A percentile compares a stretch with the other conserved stretches of the same genome.
Evolutionary conservation across 1,140 invertebrate genomes (phyloP).

Genomic region (Laupala kohalensis): DNA sequence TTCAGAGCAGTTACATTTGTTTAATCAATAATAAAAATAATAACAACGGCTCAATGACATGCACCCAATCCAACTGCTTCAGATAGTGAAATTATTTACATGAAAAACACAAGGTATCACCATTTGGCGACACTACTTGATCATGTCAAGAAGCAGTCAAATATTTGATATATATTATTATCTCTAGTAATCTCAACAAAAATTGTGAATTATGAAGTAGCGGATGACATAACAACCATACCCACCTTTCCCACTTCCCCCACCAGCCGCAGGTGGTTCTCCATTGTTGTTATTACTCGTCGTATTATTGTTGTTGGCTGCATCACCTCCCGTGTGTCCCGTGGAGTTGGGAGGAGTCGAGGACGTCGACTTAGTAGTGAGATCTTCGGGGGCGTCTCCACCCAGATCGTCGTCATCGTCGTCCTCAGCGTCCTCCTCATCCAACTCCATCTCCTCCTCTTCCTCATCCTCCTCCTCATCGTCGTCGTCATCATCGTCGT

Average conservation of each 20-base stretch:
- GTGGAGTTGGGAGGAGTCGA: conserved; percentile 31
- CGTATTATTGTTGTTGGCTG: conserved; percentile 28
- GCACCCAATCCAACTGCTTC: no score
- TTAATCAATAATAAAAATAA: no score
- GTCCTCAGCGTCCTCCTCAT: conserved; percentile 32
- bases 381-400: conserved; percentile 67
- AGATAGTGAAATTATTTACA: no score
- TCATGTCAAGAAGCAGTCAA: no score
- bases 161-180: no score
- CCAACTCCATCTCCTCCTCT: conserved; percentile 30
- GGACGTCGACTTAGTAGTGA: conserved; percentile 43
- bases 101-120: no score
- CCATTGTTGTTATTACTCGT: conserved; percentile 11
- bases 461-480: conserved; percentile 53
- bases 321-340: conserved; percentile 20
- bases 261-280: neutral
- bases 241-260: conserved; percentile 32
- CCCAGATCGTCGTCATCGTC: conserved; percentile 42
- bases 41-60: no score
- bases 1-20: no score
- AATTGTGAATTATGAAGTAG: no score
- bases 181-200: no score
- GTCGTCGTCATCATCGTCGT: conserved; percentile 50
- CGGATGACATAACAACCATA: no score
- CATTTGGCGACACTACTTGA: no score